Evolutionary conservation across 2,797 vertebrate genomes (phyloP).

Genomic region (Diglossa cyanea): DNA sequence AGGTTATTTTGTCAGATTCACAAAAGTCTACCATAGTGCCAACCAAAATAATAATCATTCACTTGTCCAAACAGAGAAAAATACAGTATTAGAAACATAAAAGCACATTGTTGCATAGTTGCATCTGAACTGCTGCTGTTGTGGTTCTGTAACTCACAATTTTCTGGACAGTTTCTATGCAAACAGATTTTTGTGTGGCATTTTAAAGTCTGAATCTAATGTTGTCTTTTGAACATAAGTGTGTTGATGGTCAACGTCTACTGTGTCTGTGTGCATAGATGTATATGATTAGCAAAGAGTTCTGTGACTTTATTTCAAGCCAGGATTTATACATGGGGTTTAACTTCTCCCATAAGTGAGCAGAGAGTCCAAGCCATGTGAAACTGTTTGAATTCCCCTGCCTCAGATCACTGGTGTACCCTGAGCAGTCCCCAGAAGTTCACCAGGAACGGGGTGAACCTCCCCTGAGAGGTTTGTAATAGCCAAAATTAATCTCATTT

Average conservation of each 20-base stretch:
- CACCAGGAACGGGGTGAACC: not conserved
- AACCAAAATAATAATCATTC: conserved; percentile 34
- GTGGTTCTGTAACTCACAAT: not conserved
- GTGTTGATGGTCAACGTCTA: not conserved
- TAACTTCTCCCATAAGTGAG: not conserved
- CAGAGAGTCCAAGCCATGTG: not conserved
- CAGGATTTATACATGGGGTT: not conserved
- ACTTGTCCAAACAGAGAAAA: conserved; percentile 28
- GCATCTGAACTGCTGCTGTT: not conserved
- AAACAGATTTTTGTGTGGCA: not conserved
- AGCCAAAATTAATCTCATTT: not conserved
- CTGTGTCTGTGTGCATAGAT: not conserved
- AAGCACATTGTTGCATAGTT: not conserved
- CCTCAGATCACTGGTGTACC: not conserved
- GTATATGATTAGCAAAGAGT: not conserved
- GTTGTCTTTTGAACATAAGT: not conserved
- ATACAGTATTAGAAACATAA: not conserved
- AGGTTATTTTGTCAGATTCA: conserved; percentile 8
- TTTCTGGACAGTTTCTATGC: not conserved
- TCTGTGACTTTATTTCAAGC: not conserved
- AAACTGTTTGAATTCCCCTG: not conserved
- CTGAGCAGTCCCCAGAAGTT: not conserved
- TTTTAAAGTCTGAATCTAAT: not conserved
- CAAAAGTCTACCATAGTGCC: not conserved
- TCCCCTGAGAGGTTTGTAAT: not conserved